Conservation (phyloP, 2,113 vertebrate genomes). For the Chascanopsetta lugubris region DNA sequence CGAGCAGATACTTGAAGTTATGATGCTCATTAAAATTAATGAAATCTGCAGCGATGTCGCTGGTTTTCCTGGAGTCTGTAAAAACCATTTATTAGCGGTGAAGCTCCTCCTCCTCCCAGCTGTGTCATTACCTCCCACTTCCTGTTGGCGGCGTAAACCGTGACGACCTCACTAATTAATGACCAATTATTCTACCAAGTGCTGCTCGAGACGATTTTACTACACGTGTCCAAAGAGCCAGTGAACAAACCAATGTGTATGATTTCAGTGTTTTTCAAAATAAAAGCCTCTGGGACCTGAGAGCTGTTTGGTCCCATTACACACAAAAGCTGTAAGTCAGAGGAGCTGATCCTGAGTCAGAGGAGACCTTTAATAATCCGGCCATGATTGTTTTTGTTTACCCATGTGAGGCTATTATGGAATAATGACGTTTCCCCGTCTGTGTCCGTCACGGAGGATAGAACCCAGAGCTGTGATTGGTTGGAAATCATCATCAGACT, state of each 20-base stretch:
- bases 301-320: conserved; percentile 6
- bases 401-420: background rate
- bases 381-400: background rate
- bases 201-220: conserved; percentile 34
- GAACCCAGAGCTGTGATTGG: too few species aligned
- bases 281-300: background rate
- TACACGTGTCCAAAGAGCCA: conserved; percentile 6
- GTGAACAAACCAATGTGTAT: conserved; percentile 8
- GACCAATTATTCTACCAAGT: conserved; percentile 44
- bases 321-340: background rate
- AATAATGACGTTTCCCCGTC: background rate
- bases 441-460: background rate
- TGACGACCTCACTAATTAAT: conserved; percentile 53
- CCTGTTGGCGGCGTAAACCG: conserved; percentile 23
- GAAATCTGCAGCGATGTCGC: background rate
- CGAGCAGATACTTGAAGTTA: background rate
- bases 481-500: background rate
- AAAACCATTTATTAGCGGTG: conserved; percentile 42
- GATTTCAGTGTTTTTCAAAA: conserved; percentile 13
- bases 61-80: background rate
- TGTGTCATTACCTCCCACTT: conserved; percentile 26
- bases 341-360: background rate
- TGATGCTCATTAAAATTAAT: background rate
- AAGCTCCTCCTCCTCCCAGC: conserved; percentile 43
- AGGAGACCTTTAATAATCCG: conserved; percentile 13